A percentile compares a stretch with the other conserved stretches of the same genome.
Evolutionary conservation across 2,888 invertebrate genomes (phyloP).

Genomic region (Conops quadrifasciatus): DNA sequence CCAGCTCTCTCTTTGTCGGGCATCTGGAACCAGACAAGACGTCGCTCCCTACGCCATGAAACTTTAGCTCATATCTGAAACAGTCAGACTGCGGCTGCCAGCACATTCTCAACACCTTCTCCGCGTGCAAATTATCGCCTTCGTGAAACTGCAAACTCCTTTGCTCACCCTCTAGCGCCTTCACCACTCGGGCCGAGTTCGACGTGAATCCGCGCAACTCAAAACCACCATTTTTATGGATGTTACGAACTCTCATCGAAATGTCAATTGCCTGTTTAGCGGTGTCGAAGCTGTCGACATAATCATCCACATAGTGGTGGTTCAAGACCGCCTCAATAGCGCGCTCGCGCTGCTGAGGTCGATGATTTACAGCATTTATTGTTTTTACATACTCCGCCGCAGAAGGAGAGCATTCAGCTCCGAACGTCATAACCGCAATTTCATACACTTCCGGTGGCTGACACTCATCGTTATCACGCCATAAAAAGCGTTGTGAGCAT

Average conservation of each 20-base stretch:
- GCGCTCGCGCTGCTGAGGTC: not conserved
- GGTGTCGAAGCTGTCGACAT: not conserved
- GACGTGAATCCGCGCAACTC: slow-evolving; percentile 12
- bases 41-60: not conserved
- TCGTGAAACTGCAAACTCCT: not conserved
- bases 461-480: slow-evolving; percentile 42
- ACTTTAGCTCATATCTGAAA: not conserved
- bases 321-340: not conserved
- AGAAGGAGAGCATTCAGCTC: too few species aligned
- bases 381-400: not conserved
- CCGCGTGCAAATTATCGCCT: not conserved
- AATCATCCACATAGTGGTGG: not conserved
- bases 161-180: not conserved
- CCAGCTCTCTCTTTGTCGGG: not conserved
- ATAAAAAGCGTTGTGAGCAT: slow-evolving; percentile 52
- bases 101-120: slow-evolving; percentile 16
- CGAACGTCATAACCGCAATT: slow-evolving; percentile 44
- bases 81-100: slow-evolving; percentile 14
- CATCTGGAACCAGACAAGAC: not conserved
- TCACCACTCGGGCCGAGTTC: not conserved
- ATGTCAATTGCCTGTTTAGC: not conserved
- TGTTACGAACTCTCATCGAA: not conserved
- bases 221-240: not conserved
- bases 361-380: not conserved
- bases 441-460: slow-evolving; percentile 38